Base-by-base conservation (phyloP, 2,113 vertebrate genomes). In the Salvelinus namaycush region DNA sequence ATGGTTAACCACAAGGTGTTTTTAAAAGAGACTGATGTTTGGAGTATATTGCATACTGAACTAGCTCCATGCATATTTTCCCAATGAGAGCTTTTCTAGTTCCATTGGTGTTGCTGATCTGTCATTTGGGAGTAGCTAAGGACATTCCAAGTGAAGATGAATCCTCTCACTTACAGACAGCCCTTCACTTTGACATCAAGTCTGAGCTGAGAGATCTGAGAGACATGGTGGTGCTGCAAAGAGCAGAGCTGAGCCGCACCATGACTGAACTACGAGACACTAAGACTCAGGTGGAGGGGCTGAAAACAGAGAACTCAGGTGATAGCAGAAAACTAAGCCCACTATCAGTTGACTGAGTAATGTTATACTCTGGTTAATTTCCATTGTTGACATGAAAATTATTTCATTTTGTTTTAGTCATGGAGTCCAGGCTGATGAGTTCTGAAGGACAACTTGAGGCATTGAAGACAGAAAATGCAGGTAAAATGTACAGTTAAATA, bases 361-460 rank as follows among this genome's bases (percentile, higher is more conserved):
- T 16, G 22, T 12, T 66, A 7, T 75, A 22, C 9, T 54, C 8
- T 71, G 14, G 51, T 54, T 11, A 1, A 13, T 29, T n/a, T 39
- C 64, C 68, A 16, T 78, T 74, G 34, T 11, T 62, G 20, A 62
- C 6, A 62, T 11, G 2, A 44, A 11, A 11, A 44, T 44, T 2
- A 2, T 44, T 44, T 11, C 0, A 44, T 62, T 22, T 62, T 78
- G 39, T 86, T 80, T 82, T 65, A 81, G 73, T 27, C 68, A 79
- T 39, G 74, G 76, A 51, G 57, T 48, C 3, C 72, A 75, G 65
- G 80, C 49, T 87, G 81, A 76, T 26, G 51, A 27, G 12, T 18
- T 4, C 26, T 54, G 71, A 78, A 81, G 82, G 83, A 84, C 67
- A 79, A 72, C 81, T 67, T 74, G 69, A 4, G 16, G 51, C 59